Evolutionary conservation across 2,888 invertebrate species (phyloP).

Genomic region (Drosophila sordidula): DNA sequence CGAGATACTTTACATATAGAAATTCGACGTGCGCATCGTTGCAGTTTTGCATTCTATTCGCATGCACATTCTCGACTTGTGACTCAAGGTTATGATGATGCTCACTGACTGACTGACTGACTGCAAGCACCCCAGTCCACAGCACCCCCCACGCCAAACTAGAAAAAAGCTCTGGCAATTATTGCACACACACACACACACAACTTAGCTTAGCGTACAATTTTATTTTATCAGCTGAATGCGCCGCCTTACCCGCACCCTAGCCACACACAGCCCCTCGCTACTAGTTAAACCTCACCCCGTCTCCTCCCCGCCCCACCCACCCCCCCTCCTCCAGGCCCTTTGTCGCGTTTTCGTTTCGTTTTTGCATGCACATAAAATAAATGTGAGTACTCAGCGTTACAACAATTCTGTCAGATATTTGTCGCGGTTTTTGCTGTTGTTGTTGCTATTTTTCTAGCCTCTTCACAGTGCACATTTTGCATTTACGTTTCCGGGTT

Average conservation of each 20-base stretch:
- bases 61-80: conserved; percentile 76
- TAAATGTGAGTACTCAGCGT: conserved; percentile 59
- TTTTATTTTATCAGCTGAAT: conserved; percentile 66
- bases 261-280: background rate
- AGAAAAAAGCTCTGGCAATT: conserved; percentile 53
- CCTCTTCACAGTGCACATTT: conserved; percentile 20
- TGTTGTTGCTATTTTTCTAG: conserved; percentile 14
- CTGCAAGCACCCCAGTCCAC: conserved; percentile 4
- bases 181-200: conserved; percentile 31
- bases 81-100: conserved; percentile 74
- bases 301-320: background rate
- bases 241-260: conserved; percentile 10
- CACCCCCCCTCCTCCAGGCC: background rate
- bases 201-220: conserved; percentile 43
- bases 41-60: conserved; percentile 60
- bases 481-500: conserved; percentile 72
- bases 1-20: conserved; percentile 33
- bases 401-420: conserved; percentile 51
- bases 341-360: conserved; percentile 66
- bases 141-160: background rate
- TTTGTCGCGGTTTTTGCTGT: conserved; percentile 45
- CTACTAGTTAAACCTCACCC: background rate
- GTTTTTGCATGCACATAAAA: conserved; percentile 72
- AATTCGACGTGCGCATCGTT: conserved; percentile 32
- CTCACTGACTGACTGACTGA: conserved; percentile 42